Conservation (phyloP, 2,797 vertebrate species). For the Tachyglossus aculeatus region DNA sequence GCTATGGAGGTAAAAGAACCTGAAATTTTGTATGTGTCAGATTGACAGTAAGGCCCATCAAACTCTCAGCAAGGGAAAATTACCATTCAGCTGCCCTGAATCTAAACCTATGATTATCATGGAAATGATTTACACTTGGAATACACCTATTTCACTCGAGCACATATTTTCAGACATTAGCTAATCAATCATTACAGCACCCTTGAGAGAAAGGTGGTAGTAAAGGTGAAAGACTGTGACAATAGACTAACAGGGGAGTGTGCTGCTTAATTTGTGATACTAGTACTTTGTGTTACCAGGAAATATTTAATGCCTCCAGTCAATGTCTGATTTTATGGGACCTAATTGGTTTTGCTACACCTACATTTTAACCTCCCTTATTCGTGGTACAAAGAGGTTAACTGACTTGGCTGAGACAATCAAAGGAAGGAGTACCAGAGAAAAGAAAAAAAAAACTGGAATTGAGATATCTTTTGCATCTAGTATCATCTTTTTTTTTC, state of each 20-base stretch:
- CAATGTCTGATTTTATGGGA: not conserved
- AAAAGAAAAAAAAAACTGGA: not conserved
- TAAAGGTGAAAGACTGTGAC: no score
- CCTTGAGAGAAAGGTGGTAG: not conserved
- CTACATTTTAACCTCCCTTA: not conserved
- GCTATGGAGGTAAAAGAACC: no score
- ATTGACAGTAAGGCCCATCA: no score
- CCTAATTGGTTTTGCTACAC: not conserved
- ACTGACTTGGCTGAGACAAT: not conserved
- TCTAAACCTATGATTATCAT: no score
- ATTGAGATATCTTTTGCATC: not conserved
- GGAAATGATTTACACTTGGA: not conserved
- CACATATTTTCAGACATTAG: not conserved
- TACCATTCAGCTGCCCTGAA: no score
- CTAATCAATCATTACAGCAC: not conserved
- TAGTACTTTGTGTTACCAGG: not conserved
- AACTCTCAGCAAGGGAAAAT: no score
- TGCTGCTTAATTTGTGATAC: not conserved
- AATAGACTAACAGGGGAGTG: not conserved
- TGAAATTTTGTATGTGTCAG: no score
- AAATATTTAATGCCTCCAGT: not conserved
- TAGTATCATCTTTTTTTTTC: not conserved
- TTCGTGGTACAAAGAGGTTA: not conserved
- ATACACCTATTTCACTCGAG: not conserved
- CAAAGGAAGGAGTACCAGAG: not conserved